Evolutionary conservation across 2,888 invertebrate genomes (phyloP).

Genomic region (Drosophila mimetica): DNA sequence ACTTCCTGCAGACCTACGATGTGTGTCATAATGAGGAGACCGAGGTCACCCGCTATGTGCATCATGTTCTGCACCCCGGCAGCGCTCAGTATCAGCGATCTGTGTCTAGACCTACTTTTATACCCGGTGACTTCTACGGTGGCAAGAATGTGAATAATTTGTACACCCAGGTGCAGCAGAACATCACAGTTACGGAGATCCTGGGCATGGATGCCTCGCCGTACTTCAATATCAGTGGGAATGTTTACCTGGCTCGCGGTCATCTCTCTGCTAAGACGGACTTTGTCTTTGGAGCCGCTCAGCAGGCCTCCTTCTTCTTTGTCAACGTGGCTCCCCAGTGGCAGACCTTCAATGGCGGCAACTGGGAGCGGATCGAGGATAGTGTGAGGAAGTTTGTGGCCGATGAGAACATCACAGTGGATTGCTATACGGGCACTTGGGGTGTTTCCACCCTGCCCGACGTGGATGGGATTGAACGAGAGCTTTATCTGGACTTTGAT

Average conservation of each 20-base stretch:
- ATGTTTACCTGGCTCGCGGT: slow-evolving; percentile 84
- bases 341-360: slow-evolving; percentile 86
- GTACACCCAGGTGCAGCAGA: slow-evolving; percentile 82
- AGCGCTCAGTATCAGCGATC: slow-evolving; percentile 84
- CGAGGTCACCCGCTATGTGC: slow-evolving; percentile 83
- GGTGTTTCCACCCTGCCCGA: slow-evolving; percentile 86
- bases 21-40: slow-evolving; percentile 83
- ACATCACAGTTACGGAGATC: slow-evolving; percentile 80
- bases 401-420: slow-evolving; percentile 78
- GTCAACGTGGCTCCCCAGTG: slow-evolving; percentile 86
- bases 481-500: slow-evolving; percentile 82
- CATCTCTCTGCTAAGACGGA: slow-evolving; percentile 86
- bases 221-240: slow-evolving; percentile 66
- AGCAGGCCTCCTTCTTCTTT: slow-evolving; percentile 85
- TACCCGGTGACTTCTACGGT: slow-evolving; percentile 81
- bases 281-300: slow-evolving; percentile 85
- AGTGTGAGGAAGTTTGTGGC: slow-evolving; percentile 84
- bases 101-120: slow-evolving; percentile 81
- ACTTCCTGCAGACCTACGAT: slow-evolving; percentile 82
- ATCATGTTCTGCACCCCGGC: slow-evolving; percentile 82
- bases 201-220: slow-evolving; percentile 79
- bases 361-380: slow-evolving; percentile 86
- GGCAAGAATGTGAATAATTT: slow-evolving; percentile 77
- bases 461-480: slow-evolving; percentile 75
- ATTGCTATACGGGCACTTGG: slow-evolving; percentile 86